Evolutionary conservation across 2,797 vertebrate species (phyloP), one percentile per base, ranked within the genome.

Genomic region (Pipistrellus pygmaeus): DNA sequence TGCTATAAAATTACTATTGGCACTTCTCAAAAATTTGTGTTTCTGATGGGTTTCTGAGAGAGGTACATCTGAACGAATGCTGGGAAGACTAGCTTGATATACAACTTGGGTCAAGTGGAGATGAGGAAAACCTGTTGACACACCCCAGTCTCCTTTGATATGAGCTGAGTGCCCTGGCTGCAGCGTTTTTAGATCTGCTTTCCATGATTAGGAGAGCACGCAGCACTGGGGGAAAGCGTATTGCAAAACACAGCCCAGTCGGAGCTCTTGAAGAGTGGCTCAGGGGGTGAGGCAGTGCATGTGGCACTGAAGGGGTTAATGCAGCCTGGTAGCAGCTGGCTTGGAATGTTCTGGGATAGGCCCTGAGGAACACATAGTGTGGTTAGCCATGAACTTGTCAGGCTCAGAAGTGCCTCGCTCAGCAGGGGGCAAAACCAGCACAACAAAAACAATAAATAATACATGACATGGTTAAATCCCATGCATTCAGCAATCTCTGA

Each of bases 401-500:
- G 15, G 73, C 0, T 0, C 87, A 48, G 27, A 76, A 95, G 72
- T 46, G 90, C 73, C 73, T 89, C 38, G 68, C 84, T 97, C 89
- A 85, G 84, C 84, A 84, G 83, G 84, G 77, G 32, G 27, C 77
- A 89, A 76, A 89, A 75, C 88, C 89, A 64, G 91, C 48, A 55
- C 91, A 91, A 77, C 32, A 90, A 84, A 48, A 94, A 87, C 46
- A n/a, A 83, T 90, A 73, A 94, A 92, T 95, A 94, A 96, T 57
- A 48, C 53, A 77, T 86, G 38, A 64, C 64, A 41, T 64, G 86
- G 83, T 71, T 69, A 83, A 94, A 86, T 72, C 64, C 64, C 72
- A 3, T 3, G 51, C 38, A 18, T 66, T 92, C 96, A 76, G 82
- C 83, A 80, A 35, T 85, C 85, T 91, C 94, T 86, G 51, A 83